These are phyloP conservation scores for Drosophila serrata DNA, from an alignment of 1,140 invertebrate genomes.

Conservation along the genomic window DNA sequence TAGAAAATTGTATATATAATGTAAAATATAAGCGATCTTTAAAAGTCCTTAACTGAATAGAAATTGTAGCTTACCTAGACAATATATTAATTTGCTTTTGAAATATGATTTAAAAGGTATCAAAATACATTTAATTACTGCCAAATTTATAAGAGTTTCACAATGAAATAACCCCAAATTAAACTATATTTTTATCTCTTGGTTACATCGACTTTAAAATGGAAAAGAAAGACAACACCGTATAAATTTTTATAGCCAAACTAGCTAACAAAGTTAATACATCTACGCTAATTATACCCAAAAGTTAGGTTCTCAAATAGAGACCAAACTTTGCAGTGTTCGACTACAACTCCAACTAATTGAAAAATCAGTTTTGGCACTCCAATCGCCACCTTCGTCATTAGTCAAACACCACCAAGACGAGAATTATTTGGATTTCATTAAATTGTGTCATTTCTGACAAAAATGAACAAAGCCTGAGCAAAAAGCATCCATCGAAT, in stretches of 20 bases:
- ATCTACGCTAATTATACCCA: constrained; percentile 10
- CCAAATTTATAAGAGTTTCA: not conserved
- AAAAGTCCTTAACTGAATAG: not conserved
- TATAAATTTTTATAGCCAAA: not conserved
- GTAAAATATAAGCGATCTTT: not conserved
- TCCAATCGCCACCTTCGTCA: constrained; percentile 23
- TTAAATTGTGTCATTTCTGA: constrained; percentile 72
- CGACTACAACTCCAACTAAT: constrained; percentile 18
- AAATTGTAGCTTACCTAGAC: not conserved
- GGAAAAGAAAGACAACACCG: too few species aligned
- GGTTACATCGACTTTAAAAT: not conserved
- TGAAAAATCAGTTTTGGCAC: constrained; percentile 45
- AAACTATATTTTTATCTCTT: not conserved
- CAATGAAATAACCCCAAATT: too few species aligned
- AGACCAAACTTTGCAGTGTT: not conserved
- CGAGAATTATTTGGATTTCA: constrained; percentile 49
- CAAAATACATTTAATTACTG: not conserved
- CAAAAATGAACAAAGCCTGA: constrained; percentile 51
- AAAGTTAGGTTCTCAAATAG: not conserved
- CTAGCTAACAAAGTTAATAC: not conserved
- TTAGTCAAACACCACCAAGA: constrained; percentile 48
- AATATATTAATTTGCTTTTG: too few species aligned
- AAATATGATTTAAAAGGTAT: not conserved
- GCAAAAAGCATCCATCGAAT: constrained; percentile 17
- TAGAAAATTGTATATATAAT: too few species aligned